Base-by-base conservation (phyloP, 2,797 vertebrate genomes). In the Thaleichthys pacificus region DNA sequence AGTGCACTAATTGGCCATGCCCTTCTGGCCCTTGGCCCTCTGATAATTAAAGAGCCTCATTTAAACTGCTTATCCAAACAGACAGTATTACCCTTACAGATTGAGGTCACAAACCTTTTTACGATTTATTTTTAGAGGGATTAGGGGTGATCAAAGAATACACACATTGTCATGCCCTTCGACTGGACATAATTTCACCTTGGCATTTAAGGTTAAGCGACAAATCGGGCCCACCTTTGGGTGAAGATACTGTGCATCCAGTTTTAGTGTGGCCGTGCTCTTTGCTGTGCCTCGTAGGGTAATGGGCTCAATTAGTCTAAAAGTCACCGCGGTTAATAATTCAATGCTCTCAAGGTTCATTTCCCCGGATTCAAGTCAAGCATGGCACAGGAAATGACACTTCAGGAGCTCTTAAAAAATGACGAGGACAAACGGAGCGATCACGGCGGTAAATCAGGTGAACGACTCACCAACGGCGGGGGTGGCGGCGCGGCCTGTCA, bases 141-240 rank as follows among this genome's bases (percentile, higher is more conserved):
- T 47, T 14, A 47, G 42, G 11, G 42, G 42, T 12, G 42, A 47
- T 14, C 42, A 47, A 8, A 47, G 42, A 47, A 47, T 14, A 47
- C 42, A 38, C 35, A 47, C 42, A 47, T 47, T 47, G 42, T 47
- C 11, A 47, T 47, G 42, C 42, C 83, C 78, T 85, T 84, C 76
- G 73, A 73, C 11, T 61, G 57, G 76, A 63, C 54, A 71, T 68
- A 76, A 69, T 71, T 76, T 87, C 87, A 90, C 87, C 90, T 89
- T 90, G 89, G 87, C 90, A 87, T 88, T 88, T 89, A 80, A 90
- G 90, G 90, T 89, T 87, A 92, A 88, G 85, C 71, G 85, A 85
- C 82, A 87, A 87, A 90, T 89, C 86, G 85, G 82, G 30, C n/a
- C 12, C 54, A 35, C 30, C 30, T 9, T 35, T 0, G 64, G 1